Base-by-base conservation (phyloP, 2,113 vertebrate genomes). In the Perca fluviatilis region DNA sequence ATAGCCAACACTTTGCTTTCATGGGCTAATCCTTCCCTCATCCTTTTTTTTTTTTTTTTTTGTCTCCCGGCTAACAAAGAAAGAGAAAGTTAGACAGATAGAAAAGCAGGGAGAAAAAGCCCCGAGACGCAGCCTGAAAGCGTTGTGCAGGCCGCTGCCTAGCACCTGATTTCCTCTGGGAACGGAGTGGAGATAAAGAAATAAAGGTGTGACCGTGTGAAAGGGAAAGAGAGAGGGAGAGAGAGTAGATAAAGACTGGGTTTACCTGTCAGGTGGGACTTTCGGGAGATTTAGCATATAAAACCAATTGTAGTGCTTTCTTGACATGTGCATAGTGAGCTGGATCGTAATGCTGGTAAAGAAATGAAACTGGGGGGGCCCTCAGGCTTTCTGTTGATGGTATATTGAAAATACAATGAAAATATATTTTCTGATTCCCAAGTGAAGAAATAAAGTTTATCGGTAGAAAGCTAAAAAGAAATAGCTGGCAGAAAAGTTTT, bases 201-300 rank as follows among this genome's bases (percentile, higher is more conserved):
- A 86, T 69, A 77, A 82, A 86, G 87, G 87, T 30, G 76, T 85
- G 91, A 80, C 89, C 75, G 77, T 91, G 86, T 89, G 87, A 89
- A 87, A 84, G 49, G 25, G 58, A 49, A 40, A 40, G 40, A 62
- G 40, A 18, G 19, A 73, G 54, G 60, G 65, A 27, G 19, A 74
- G 54, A 63, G 65, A 68, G 74, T 13, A 72, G 86, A 86, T 88
- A 73, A 88, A 88, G 87, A 83, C 7, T 2, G 78, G 86, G 72
- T 87, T 88, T 90, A 89, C 91, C 87, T 93, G 77, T n/a, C 86
- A 85, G 90, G 84, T 80, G 84, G 84, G 89, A 90, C 72, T 10
- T 25, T 25, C 13, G 33, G 51, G 63, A 88, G 83, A 73, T n/a
- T 13, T 71, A 79, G 65, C 33, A 3, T 57, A 70, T 85, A 72